These are phyloP conservation scores for Trididemnum nubilum DNA, from an alignment of 23 tunicate species.

Conservation along the genomic window DNA sequence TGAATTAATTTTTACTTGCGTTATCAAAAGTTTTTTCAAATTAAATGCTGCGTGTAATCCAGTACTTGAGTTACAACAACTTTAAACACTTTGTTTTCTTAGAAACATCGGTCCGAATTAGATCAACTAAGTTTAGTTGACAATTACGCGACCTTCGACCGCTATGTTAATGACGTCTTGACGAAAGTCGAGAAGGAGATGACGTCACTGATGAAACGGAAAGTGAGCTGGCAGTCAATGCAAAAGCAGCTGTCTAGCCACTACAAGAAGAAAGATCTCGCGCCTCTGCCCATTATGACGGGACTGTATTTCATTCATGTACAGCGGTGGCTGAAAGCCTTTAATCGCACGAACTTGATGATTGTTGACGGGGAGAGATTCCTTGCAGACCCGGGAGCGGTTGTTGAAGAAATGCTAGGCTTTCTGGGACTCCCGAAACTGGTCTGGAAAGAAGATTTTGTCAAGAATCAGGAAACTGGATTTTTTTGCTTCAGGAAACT, in stretches of 20 bases:
- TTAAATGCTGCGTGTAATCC: too few relatives aligned
- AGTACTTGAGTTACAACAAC: too few relatives aligned
- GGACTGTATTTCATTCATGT: slow-evolving; percentile 24
- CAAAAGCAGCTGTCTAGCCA: background rate
- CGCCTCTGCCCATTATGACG: background rate
- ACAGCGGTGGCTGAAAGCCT: slow-evolving; percentile 22
- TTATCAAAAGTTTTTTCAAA: too few relatives aligned
- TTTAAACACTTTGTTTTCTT: too few relatives aligned
- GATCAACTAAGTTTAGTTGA: too few relatives aligned
- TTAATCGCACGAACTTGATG: slow-evolving; percentile 23
- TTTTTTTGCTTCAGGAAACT: slow-evolving; percentile 43
- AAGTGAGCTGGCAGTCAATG: background rate
- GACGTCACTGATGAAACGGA: background rate
- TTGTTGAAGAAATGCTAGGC: slow-evolving; percentile 43
- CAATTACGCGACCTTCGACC: background rate
- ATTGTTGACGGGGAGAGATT: slow-evolving; percentile 42
- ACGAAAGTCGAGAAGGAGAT: background rate
- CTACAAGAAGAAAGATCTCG: background rate
- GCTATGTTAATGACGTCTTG: background rate
- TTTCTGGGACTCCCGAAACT: slow-evolving; percentile 51
- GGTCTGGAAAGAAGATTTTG: slow-evolving; percentile 42
- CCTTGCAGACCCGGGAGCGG: slow-evolving; percentile 29
- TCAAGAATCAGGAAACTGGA: slow-evolving; percentile 32
- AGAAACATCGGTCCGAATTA: too few relatives aligned
- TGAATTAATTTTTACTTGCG: too few relatives aligned